Conservation (phyloP, 2,113 vertebrate genomes). For the Sylvicapra grimmia region DNA sequence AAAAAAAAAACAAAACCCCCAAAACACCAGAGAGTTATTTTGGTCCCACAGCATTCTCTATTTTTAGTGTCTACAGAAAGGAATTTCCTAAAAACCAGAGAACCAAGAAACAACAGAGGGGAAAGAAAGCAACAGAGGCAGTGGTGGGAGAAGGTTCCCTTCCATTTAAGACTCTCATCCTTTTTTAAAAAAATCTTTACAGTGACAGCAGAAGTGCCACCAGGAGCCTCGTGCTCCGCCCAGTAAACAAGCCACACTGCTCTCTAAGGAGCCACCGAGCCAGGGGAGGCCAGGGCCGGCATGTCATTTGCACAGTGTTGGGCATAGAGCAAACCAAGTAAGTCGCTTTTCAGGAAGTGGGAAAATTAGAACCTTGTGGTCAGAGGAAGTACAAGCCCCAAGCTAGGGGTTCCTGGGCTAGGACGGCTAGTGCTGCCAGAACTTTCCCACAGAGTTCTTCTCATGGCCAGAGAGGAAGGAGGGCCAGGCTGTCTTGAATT, state of each 20-base stretch:
- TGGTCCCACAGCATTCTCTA: neutral
- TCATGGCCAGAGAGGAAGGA: neutral
- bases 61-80: neutral
- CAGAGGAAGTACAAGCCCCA: neutral
- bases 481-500: neutral
- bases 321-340: neutral
- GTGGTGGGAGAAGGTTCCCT: neutral
- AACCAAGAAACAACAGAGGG: neutral
- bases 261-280: neutral
- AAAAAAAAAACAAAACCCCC: too few species aligned
- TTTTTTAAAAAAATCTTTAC: neutral
- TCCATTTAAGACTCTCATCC: neutral
- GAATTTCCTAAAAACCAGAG: neutral
- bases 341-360: neutral
- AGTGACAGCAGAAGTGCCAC: neutral
- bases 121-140: neutral
- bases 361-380: neutral
- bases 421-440: neutral
- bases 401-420: neutral
- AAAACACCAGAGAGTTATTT: neutral
- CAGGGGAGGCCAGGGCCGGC: neutral
- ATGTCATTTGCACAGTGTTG: rapidly evolving
- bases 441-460: neutral
- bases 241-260: neutral
- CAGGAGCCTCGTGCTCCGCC: neutral